These are phyloP conservation scores for Elysia chlorotica DNA, from an alignment of 1,140 invertebrate species.

Conservation along the genomic window DNA sequence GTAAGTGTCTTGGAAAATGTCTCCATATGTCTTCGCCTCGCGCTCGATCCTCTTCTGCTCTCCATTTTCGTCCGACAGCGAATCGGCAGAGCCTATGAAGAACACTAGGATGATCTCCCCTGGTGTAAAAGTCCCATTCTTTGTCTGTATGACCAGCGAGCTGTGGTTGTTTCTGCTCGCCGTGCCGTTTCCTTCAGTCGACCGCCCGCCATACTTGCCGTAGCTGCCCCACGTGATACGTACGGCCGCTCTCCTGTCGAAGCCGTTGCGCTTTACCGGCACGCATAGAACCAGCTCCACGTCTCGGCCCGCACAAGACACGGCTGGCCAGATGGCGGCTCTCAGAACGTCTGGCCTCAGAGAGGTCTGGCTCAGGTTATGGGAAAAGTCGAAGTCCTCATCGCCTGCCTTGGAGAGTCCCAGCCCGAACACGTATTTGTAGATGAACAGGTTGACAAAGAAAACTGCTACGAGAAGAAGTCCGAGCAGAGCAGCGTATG, in stretches of 20 bases:
- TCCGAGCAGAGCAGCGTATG: too few species aligned
- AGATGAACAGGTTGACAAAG: too few species aligned
- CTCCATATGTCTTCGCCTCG: conserved; percentile 70
- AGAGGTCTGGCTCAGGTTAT: too few species aligned
- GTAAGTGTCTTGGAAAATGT: conserved; percentile 81
- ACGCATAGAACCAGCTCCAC: conserved; percentile 34
- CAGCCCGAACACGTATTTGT: too few species aligned
- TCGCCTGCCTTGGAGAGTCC: too few species aligned
- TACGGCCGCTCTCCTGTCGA: conserved; percentile 35
- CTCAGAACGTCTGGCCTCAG: neutral
- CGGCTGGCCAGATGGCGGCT: neutral
- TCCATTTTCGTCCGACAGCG: conserved; percentile 61
- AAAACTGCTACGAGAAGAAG: too few species aligned
- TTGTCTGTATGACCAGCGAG: conserved; percentile 2
- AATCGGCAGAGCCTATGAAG: conserved; percentile 69
- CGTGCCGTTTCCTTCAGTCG: neutral
- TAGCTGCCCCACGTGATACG: conserved; percentile 54
- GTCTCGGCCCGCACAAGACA: neutral
- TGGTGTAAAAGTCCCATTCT: conserved; percentile 17
- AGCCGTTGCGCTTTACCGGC: conserved; percentile 27
- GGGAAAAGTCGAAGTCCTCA: too few species aligned
- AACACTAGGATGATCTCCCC: conserved; percentile 65
- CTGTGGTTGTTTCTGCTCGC: too few species aligned
- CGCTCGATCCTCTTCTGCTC: conserved; percentile 7
- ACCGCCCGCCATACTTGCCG: neutral